Base-by-base conservation (phyloP, 2,888 invertebrate species). In the Melanchra persicariae region DNA sequence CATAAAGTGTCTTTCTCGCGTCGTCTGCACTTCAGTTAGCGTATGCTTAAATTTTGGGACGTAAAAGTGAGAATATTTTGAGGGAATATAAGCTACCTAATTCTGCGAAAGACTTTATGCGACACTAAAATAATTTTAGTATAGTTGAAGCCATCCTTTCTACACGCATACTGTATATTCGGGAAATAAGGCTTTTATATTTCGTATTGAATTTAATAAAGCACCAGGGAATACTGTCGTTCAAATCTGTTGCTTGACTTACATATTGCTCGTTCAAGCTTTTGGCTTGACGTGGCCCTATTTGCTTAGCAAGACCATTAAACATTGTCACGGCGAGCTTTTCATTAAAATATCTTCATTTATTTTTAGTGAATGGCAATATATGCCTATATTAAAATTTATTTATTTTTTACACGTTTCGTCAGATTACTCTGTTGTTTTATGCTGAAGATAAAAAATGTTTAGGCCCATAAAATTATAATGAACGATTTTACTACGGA, bases 101-200 rank as follows among this genome's bases (percentile, higher is more conserved):
- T 81, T 81, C 69, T 64, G 68, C 61, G 77, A 75, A 79, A 81
- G 73, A 54, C 61, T 83, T 83, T 81, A 85, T 81, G 65, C 22
- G 40, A 65, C 65, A 68, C 81, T 83, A 65, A 84, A 77, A 73
- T 75, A 68, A 85, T 75, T 84, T 81, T 77, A 81, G 67, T 79
- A 67, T 64, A 61, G 61, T 60, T 54, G 64, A 72, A 80, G 58
- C 40, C 22, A 55, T 72, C 69, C 34, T 66, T 63, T 58, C 60
- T 58, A 65, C 58, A 68, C 55, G 69, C 54, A 59, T 30, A 64
- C 34, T 54, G 59, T 69, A 40, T 60, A 45, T 65, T 68, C 24
- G 7, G 58, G 55, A 52, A 58, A 74, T 40, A 45, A 43, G 34
- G 22, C 37, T 49, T 60, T 52, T 60, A 30, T 71, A 54, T 60